These are phyloP conservation scores for Drosophila planitibia DNA, from an alignment of 2,888 invertebrate species.

Conservation along the genomic window DNA sequence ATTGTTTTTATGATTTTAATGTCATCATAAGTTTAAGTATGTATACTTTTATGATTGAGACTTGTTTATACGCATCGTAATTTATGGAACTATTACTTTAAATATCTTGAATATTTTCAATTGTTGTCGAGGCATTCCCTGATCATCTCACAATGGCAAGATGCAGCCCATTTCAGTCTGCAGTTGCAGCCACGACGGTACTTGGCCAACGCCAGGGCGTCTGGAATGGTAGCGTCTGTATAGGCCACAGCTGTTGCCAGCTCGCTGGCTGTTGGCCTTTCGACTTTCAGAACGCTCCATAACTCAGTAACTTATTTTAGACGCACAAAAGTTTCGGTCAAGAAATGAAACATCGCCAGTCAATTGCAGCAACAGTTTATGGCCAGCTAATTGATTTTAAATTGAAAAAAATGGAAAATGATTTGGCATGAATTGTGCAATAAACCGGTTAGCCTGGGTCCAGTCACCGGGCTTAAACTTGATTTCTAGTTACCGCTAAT, in stretches of 20 bases:
- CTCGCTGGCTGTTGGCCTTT: constrained; percentile 13
- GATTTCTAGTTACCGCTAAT: constrained; percentile 48
- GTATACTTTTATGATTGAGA: constrained; percentile 54
- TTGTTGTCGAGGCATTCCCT: constrained; percentile 14
- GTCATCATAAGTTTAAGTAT: constrained; percentile 81
- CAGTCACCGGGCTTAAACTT: constrained; percentile 18
- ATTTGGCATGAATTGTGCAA: constrained; percentile 71
- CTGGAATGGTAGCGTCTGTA: constrained; percentile 40
- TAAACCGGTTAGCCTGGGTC: constrained; percentile 58
- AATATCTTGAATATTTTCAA: constrained; percentile 80
- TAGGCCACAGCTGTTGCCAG: constrained; percentile 46
- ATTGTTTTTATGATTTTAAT: constrained; percentile 85
- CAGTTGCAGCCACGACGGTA: constrained; percentile 22
- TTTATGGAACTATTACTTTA: constrained; percentile 83
- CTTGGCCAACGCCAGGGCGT: constrained; percentile 59
- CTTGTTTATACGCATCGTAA: constrained; percentile 69
- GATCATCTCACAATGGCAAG: background rate
- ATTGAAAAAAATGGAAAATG: constrained; percentile 74
- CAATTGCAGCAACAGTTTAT: constrained; percentile 59
- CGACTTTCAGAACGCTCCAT: constrained; percentile 7
- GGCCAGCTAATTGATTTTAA: constrained; percentile 68
- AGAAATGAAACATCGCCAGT: constrained; percentile 44
- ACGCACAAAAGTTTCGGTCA: constrained; percentile 16
- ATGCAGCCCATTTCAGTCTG: background rate
- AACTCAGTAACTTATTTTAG: constrained; percentile 25